Evolutionary conservation across 2,888 invertebrate genomes (phyloP).

Genomic region (Phaonia tiefii): DNA sequence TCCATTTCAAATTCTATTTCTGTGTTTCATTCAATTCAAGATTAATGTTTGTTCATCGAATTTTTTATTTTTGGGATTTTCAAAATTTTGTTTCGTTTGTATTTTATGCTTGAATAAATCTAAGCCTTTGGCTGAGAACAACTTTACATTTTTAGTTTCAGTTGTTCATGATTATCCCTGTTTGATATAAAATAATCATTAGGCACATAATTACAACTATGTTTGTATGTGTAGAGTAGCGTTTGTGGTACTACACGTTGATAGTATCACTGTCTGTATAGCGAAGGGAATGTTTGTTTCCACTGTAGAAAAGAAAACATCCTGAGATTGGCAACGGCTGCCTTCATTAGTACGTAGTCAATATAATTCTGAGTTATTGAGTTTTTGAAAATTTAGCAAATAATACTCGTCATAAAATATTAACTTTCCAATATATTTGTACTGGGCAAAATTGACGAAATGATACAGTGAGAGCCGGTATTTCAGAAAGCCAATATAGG

Average conservation of each 20-base stretch:
- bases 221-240: slow-evolving; percentile 30
- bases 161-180: slow-evolving; percentile 4
- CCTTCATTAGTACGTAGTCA: not conserved
- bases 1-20: slow-evolving; percentile 38
- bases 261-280: not conserved
- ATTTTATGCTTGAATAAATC: slow-evolving; percentile 58
- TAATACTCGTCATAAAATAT: too few relatives aligned
- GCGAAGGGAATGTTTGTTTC: not conserved
- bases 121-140: slow-evolving; percentile 48
- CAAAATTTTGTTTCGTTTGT: slow-evolving; percentile 28
- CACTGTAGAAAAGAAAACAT: not conserved
- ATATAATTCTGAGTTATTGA: not conserved
- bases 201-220: slow-evolving; percentile 33
- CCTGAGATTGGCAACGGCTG: not conserved
- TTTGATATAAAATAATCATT: slow-evolving; percentile 10
- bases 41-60: slow-evolving; percentile 15
- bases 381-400: not conserved
- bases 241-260: not conserved
- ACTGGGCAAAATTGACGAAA: too few relatives aligned
- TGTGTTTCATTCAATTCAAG: slow-evolving; percentile 20
- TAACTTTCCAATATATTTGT: too few relatives aligned
- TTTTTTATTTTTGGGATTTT: slow-evolving; percentile 51
- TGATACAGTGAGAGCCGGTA: too few relatives aligned
- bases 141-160: too few relatives aligned
- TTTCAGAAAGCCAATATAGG: too few relatives aligned